Conservation (phyloP, 1,140 invertebrate species). For the Sitodiplosis mosellana region DNA sequence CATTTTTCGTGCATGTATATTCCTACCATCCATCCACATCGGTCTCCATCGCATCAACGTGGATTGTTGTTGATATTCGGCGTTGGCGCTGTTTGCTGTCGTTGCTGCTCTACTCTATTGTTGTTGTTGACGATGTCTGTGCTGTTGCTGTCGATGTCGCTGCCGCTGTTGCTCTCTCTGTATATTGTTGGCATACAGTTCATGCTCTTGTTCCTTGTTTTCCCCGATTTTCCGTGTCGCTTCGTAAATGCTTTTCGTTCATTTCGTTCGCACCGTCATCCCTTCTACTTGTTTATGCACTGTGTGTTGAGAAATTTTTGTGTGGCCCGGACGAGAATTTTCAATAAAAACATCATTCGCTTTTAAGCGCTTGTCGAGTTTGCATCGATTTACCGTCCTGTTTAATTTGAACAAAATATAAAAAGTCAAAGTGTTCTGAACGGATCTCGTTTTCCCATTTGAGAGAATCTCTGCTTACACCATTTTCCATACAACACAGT, state of each 20-base stretch:
- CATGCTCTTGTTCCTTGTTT: no score
- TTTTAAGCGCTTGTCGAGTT: constrained; percentile 7
- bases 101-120: no score
- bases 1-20: no score
- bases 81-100: neutral
- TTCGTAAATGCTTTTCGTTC: neutral
- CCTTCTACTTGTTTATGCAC: neutral
- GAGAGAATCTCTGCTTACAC: neutral
- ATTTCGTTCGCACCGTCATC: neutral
- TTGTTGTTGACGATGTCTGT: no score
- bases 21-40: no score
- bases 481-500: constrained; percentile 14
- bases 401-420: constrained; percentile 5
- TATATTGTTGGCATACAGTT: no score
- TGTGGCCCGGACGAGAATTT: constrained; percentile 4
- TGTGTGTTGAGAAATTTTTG: neutral
- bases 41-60: no score
- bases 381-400: constrained; percentile 8
- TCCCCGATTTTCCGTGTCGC: neutral
- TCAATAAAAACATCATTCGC: constrained; percentile 5
- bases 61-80: no score
- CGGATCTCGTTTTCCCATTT: neutral
- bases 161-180: no score
- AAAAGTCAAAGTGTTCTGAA: constrained; percentile 2
- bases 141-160: no score